phyloP scores from a whole-genome alignment of 1,140 invertebrate species.

The Prorops nasuta region DNA sequence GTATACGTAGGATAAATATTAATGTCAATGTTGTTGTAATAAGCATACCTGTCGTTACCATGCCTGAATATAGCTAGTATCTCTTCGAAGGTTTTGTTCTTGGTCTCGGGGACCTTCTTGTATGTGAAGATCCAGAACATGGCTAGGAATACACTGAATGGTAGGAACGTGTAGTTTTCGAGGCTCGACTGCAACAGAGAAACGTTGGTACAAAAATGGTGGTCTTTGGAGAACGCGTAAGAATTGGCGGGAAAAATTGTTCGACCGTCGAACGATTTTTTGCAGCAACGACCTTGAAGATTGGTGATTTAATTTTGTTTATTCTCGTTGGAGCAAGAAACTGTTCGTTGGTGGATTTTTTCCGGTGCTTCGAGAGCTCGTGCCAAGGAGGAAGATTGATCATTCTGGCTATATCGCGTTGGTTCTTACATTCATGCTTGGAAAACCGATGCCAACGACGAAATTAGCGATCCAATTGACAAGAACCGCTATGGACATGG shows the following conservation, averaged over 20 bases:
- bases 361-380: too few species aligned
- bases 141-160: constrained; percentile 93
- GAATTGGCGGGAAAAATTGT: not conserved
- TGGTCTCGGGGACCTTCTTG: constrained; percentile 97
- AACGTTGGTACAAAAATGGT: constrained; percentile 1
- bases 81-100: constrained; percentile 98
- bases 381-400: too few species aligned
- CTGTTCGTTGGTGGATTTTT: too few species aligned
- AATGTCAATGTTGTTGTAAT: constrained; percentile 21
- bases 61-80: constrained; percentile 88
- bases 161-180: constrained; percentile 95
- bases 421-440: constrained; percentile 83
- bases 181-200: constrained; percentile 72
- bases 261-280: not conserved
- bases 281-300: not conserved
- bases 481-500: constrained; percentile 96
- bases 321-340: constrained; percentile 1
- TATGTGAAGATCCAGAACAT: constrained; percentile 98
- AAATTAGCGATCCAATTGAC: constrained; percentile 99
- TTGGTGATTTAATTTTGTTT: not conserved
- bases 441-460: constrained; percentile 93
- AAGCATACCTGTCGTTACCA: constrained; percentile 79
- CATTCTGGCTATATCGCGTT: too few species aligned
- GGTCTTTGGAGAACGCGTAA: not conserved
- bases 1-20: not conserved